Percentiles rank a stretch among this genome's conserved stretches.
Evolutionary conservation across 2,797 vertebrate species (phyloP).

Genomic region (Squalus acanthias): DNA sequence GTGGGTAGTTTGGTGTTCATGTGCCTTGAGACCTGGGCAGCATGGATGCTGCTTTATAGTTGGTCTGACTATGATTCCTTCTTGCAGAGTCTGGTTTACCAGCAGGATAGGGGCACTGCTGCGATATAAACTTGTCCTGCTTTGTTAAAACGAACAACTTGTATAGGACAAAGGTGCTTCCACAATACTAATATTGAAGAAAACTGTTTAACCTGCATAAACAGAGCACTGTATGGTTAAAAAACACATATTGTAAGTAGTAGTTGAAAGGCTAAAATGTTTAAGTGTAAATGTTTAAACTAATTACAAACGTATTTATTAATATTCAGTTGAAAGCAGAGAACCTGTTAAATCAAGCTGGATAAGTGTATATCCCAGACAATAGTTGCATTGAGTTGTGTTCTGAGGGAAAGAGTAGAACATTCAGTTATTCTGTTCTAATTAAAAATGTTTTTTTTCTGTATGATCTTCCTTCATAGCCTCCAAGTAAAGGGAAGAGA

Average conservation of each 20-base stretch:
- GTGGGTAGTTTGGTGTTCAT: not conserved
- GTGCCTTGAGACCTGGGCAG: not conserved
- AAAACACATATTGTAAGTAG: not conserved
- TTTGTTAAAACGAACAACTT: not conserved
- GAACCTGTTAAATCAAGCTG: not conserved
- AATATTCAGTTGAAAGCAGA: not conserved
- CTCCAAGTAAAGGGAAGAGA: slow-evolving; percentile 51
- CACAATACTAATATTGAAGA: not conserved
- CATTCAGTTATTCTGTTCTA: not conserved
- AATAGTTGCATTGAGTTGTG: not conserved
- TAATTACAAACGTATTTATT: not conserved
- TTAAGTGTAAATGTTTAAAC: not conserved
- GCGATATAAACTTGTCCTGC: not conserved
- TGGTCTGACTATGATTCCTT: not conserved
- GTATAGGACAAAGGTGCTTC: not conserved
- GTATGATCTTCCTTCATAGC: slow-evolving; percentile 54
- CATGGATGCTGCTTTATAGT: not conserved
- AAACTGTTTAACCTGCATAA: not conserved
- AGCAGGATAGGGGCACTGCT: not conserved
- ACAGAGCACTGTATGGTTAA: not conserved
- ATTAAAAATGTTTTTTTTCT: slow-evolving; percentile 40
- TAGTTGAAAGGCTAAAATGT: not conserved
- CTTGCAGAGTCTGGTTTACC: not conserved
- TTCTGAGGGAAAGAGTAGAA: not conserved
- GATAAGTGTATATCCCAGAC: not conserved